Percentiles rank a stretch among this genome's conserved stretches.
These are phyloP conservation scores for Eptesicus fuscus DNA, from an alignment of 2,113 vertebrate species.

Conservation along the genomic window DNA sequence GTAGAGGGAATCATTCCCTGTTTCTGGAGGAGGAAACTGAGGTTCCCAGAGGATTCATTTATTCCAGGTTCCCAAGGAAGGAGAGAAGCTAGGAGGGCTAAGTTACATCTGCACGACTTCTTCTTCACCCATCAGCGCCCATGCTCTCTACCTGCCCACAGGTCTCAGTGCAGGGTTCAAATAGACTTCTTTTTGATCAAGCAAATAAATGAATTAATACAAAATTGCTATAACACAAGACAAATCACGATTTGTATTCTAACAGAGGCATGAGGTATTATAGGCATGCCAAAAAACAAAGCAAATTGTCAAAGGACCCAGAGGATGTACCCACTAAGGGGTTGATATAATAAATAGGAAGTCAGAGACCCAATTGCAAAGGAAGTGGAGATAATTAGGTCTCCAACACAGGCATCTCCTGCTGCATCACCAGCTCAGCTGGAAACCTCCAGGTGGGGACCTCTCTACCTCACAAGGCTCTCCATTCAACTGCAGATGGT, in stretches of 20 bases:
- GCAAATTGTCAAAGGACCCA: background rate
- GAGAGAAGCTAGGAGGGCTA: background rate
- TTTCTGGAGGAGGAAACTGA: background rate
- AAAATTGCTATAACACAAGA: background rate
- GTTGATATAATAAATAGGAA: background rate
- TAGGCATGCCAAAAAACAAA: background rate
- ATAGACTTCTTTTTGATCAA: background rate
- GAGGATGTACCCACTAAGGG: rapidly evolving
- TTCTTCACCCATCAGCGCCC: background rate
- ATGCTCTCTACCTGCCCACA: background rate
- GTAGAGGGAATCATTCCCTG: background rate
- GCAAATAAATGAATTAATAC: background rate
- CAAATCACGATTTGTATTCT: background rate
- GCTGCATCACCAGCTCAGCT: no score
- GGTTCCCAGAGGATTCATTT: background rate
- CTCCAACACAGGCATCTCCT: background rate
- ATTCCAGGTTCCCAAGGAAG: background rate
- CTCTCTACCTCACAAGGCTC: background rate
- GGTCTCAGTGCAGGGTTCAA: rapidly evolving
- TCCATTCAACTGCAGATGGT: background rate
- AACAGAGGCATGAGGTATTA: background rate
- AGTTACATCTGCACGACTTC: background rate
- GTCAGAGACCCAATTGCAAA: background rate
- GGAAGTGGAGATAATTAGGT: background rate
- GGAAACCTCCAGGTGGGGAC: background rate